Evolutionary conservation across 2,113 vertebrate species (phyloP), one percentile per base, ranked within the genome.

Genomic region (Limnothrissa miodon): DNA sequence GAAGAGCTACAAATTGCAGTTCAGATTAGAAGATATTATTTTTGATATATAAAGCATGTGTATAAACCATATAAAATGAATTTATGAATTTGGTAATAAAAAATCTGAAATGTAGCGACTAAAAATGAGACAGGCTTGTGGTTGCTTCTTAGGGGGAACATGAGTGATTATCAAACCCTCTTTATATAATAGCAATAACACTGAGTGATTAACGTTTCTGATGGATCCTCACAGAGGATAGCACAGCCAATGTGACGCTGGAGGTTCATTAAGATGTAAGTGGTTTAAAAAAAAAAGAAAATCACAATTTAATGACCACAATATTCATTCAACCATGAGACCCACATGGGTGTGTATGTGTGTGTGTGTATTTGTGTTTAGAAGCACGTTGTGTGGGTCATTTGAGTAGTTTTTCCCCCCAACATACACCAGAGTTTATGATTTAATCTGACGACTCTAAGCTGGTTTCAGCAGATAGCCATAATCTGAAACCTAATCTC

Each of bases 321-420:
- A 42, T 6, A 23, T 53, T 56, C 51, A 56, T 5, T 56, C 4
- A 23, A 39, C 29, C 78, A 80, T 29, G 25, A 48, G 79, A 48
- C 13, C 36, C 11, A 17, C 78, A 23, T 36, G 46, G 56, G 44
- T 79, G 46, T 83, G 62, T 83, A 56, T 84, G 82, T 79, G 53
- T 81, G 70, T 44, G 42, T 56, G 39, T 36, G 62, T 48, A 15
- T 21, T 3, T 19, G 80, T 81, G 80, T 59, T 6, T 6, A 46
- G 33, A 15, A 53, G 70, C 25, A 29, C 36, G 62, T 70, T 42
- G 17, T 25, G 51, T 39, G 11, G 29, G 62, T 36, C 25, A 36
- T 25, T 11, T 0, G 29, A 11, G 29, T 1, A 33, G 13, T 70
- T 36, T 36, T 36, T 36, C 4, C 2, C 48, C 48, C 5, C 53